Evolutionary conservation across 2,113 vertebrate genomes (phyloP), one percentile per base, ranked within the genome.

Genomic region (Myrmophylax atrothorax): DNA sequence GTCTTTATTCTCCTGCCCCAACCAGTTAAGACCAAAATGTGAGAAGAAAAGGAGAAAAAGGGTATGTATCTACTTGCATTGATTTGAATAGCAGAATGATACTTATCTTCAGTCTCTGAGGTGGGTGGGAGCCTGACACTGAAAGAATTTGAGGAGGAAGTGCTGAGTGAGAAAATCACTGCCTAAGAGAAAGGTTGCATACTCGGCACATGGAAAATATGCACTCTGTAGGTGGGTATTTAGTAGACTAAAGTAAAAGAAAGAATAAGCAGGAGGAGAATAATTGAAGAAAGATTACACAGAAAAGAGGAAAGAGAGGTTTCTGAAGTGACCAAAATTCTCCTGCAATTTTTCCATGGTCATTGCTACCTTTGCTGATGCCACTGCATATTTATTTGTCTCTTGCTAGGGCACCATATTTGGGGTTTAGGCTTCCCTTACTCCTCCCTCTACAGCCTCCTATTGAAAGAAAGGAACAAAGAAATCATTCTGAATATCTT

Each of bases 111-210:
- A 96, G 89, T 84, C 81, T 62, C 75, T 91, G 69, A 85, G 87
- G 82, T 94, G 91, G 89, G 94, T 96, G 91, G 89, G 93, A 97
- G 56, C 87, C 81, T 96, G 84, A 95, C 84, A 95, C 62, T 31
- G 13, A 94, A 96, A 87, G 69, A 96, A 96, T 96, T 89, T 95
- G 94, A 93, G 93, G 96, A 95, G 95, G 94, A 96, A 95, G 95
- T 95, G 95, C 91, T 95, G 93, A 97, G 89, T 97, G 94, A 96
- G 89, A 96, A 92, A 94, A 91, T 90, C 84, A 87, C 89, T 91
- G 91, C 91, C 59, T 85, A 33, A 93, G 87, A 94, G 93, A 96
- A 94, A 73, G 74, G 37, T 79, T 94, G 63, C 78, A 95, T 94
- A 85, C 70, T 92, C 47, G 7, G 67, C 84, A 90, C 62, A 78